Base-by-base conservation (phyloP, 2,797 vertebrate genomes). In the Helostoma temminkii region DNA sequence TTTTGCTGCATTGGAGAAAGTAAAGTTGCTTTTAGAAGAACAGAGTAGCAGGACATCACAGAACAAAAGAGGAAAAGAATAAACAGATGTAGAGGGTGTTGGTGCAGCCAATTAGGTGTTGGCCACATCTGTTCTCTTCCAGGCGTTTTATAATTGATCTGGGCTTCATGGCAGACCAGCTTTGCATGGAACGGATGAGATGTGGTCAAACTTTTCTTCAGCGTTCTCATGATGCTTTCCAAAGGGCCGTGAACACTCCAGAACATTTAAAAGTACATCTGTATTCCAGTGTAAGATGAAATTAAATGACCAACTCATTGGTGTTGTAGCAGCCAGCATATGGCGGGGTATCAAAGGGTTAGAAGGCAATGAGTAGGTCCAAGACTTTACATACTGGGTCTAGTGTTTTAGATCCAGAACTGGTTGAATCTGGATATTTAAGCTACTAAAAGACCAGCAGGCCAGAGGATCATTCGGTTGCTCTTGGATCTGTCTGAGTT, bases 401-500 rank as follows among this genome's bases (percentile, higher is more conserved):
- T 24, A 34, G 37, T 4, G 7, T 41, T 80, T 84, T 52, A 45
- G 22, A 61, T 79, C 49, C 56, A 81, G 60, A 68, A 50, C 80
- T 85, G 74, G 64, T 74, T 80, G 46, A 73, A 77, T 80, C 78
- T 83, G 74, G 71, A 83, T 82, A 74, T 84, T 80, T 66, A 41
- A 69, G 59, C 52, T 76, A 52, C 42, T 54, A 45, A 74, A 71
- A 76, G 62, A 71, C 71, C 41, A 52, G 66, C 66, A 71, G 80
- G 58, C 79, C 62, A 71, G 74, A 74, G 48, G 71, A 82, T 80
- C 80, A 18, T 65, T 82, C 62, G 71, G 90, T 92, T 94, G 62
- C 79, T 90, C 62, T 93, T 93, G 92, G 92, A 93, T 60, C 53
- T 0, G 1, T 37, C 30, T 34, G 6, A 30, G 81, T 92, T 93